Evolutionary conservation across 2,888 invertebrate species (phyloP).

Genomic region (Erebia ligea): DNA sequence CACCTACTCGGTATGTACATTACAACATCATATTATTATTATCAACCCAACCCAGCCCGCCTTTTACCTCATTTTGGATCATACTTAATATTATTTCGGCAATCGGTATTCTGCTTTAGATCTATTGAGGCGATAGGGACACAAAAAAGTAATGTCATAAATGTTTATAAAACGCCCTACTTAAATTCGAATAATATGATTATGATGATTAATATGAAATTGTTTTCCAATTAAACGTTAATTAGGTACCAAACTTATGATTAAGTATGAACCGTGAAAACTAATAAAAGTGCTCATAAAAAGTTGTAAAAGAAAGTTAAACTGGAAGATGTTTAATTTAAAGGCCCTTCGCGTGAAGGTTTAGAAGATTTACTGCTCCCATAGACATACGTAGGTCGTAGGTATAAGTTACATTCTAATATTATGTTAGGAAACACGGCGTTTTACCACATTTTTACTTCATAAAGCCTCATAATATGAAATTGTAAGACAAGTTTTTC

Average conservation of each 20-base stretch:
- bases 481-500: background rate
- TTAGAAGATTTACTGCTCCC: constrained; percentile 31
- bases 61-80: no score
- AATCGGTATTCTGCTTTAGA: no score
- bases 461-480: background rate
- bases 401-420: background rate
- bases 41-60: no score
- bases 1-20: no score
- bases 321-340: constrained; percentile 60
- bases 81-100: no score
- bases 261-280: constrained; percentile 45
- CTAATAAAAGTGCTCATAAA: constrained; percentile 54
- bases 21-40: no score
- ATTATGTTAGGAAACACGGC: constrained; percentile 10
- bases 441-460: background rate
- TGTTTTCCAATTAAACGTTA: constrained; percentile 45
- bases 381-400: constrained; percentile 4
- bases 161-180: background rate
- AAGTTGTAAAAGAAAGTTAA: constrained; percentile 64
- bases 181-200: no score
- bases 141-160: no score
- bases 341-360: constrained; percentile 59
- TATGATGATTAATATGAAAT: constrained; percentile 38
- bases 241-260: constrained; percentile 37
- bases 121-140: no score